Evolutionary conservation across 2,888 invertebrate genomes (phyloP).

Genomic region (Plagiodera versicolora): DNA sequence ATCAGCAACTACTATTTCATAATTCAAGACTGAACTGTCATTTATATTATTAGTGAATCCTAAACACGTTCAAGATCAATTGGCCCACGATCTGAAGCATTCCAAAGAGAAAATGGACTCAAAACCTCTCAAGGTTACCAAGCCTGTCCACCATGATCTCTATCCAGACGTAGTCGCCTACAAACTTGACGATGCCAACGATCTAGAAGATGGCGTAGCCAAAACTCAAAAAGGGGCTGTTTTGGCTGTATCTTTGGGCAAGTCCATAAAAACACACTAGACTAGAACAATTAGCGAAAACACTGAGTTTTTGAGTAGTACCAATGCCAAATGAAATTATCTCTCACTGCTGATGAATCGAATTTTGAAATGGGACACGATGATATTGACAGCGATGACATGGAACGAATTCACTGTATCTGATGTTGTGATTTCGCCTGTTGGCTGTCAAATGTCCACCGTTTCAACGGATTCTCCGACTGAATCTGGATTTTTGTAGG

Average conservation of each 20-base stretch:
- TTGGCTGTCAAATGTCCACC: too few species aligned
- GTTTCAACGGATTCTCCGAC: too few species aligned
- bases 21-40: background rate
- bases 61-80: conserved; percentile 50
- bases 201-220: conserved; percentile 63
- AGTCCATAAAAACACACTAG: too few species aligned
- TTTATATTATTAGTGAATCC: conserved; percentile 36
- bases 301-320: too few species aligned
- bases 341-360: too few species aligned
- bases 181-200: conserved; percentile 42
- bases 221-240: conserved; percentile 79
- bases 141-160: conserved; percentile 32
- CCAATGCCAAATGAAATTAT: too few species aligned
- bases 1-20: background rate
- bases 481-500: conserved; percentile 57
- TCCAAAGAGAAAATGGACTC: conserved; percentile 45
- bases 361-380: too few species aligned
- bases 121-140: conserved; percentile 34
- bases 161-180: conserved; percentile 46
- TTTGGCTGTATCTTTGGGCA: conserved; percentile 75
- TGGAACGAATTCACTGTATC: too few species aligned
- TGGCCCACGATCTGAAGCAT: conserved; percentile 52
- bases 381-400: too few species aligned
- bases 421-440: too few species aligned
- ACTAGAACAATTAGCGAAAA: too few species aligned